Evolutionary conservation across 1,140 invertebrate genomes (phyloP), one percentile per base, ranked within the genome.

Genomic region (Ditylenchus dipsaci): DNA sequence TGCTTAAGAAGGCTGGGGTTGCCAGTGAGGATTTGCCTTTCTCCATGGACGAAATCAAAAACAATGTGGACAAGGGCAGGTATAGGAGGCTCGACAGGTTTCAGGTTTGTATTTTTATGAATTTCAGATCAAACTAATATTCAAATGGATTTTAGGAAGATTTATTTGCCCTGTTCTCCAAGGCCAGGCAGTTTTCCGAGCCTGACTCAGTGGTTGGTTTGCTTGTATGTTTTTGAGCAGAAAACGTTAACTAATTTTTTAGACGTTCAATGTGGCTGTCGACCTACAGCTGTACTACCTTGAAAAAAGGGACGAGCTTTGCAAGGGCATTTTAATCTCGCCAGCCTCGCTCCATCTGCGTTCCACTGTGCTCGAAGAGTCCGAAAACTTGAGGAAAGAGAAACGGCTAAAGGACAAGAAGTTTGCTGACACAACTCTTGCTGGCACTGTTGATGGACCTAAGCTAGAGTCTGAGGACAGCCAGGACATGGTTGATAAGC

Each of bases 231-330:
- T 3, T 53, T 19, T 53, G 49, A 53, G 23, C 15, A 19, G 15
- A 21, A 19, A 11, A 59, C 57, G 63, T 64, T n/a, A 21, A 26
- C 5, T 5, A 5, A 5, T 26, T 21, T 71, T 70, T 7, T 90
- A 95, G 84, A 88, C 92, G 13, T 93, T 95, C 86, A 91, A 96
- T 83, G 94, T 97, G 83, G 90, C 93, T 0, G 88, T 95, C 42
- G 93, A 96, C 78, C 86, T 98, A 62, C 94, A 97, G 82, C 88
- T 89, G 0, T 93, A 89, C 84, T 97, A 94, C 82, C 90, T 97
- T 58, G 88, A 88, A 56, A 83, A 75, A 66, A 69, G 89, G 58
- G 89, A 88, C 77, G 84, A 85, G 60, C 71, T 85, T 13, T 86
- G 85, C 74, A 84, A 84, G 60, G 63, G 67, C 49, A 84, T 90